These are phyloP conservation scores for Antigone vipio DNA, from an alignment of 2,113 vertebrate species.

Conservation along the genomic window DNA sequence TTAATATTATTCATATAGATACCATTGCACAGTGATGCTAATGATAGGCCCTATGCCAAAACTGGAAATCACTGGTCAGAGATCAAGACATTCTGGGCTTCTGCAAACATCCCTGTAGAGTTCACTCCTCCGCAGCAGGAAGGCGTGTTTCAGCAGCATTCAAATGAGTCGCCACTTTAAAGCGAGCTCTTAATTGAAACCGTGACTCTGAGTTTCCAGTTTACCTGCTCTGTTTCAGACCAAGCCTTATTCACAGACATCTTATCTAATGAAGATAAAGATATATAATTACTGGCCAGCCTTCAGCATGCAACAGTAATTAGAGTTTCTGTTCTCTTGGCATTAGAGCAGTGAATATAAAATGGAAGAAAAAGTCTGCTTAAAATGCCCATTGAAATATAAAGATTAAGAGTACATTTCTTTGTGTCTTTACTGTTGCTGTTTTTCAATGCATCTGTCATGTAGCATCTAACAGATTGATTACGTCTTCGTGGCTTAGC, in stretches of 20 bases:
- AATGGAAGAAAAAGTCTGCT: neutral
- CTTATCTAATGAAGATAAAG: slow-evolving; percentile 18
- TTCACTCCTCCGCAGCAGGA: neutral
- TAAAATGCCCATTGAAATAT: neutral
- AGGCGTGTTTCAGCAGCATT: neutral
- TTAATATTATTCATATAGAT: fast-evolving
- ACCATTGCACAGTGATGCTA: fast-evolving
- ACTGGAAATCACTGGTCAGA: neutral
- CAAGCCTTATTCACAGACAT: neutral
- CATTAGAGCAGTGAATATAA: neutral
- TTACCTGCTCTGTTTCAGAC: neutral
- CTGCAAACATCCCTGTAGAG: neutral
- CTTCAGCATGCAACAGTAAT: slow-evolving; percentile 31
- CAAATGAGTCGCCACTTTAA: neutral
- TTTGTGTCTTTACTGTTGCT: neutral
- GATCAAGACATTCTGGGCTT: neutral
- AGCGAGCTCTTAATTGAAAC: neutral
- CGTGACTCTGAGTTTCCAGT: neutral
- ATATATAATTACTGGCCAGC: slow-evolving; percentile 36
- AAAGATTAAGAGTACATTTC: neutral
- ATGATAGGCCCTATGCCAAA: neutral
- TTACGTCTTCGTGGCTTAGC: neutral
- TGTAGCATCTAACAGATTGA: slow-evolving; percentile 6
- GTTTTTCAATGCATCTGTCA: slow-evolving; percentile 5
- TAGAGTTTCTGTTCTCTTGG: slow-evolving; percentile 32